Conservation (phyloP, 2,888 invertebrate species). For the Hypena proboscidalis region DNA sequence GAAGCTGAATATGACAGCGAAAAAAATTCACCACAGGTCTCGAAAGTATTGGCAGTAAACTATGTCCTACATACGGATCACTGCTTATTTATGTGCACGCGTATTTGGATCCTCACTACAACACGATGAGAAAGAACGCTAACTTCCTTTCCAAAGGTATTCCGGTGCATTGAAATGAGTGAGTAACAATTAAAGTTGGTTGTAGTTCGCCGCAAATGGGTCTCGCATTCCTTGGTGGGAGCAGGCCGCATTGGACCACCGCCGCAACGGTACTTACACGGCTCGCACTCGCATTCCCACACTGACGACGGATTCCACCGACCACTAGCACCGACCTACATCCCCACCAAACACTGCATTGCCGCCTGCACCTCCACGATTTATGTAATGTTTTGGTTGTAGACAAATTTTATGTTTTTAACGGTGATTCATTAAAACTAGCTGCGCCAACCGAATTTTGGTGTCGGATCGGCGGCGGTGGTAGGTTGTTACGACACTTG, state of each 20-base stretch:
- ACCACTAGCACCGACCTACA: slow-evolving; percentile 64
- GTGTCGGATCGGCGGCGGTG: neutral
- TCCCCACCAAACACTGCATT: slow-evolving; percentile 51
- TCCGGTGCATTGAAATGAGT: slow-evolving; percentile 65
- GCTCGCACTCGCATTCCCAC: slow-evolving; percentile 81
- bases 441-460: too few species aligned
- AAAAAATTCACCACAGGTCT: slow-evolving; percentile 23
- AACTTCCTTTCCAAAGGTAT: slow-evolving; percentile 9
- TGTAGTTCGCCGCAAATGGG: slow-evolving; percentile 74
- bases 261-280: slow-evolving; percentile 80
- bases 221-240: slow-evolving; percentile 76
- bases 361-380: slow-evolving; percentile 17
- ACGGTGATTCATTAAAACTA: too few species aligned
- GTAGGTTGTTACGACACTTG: neutral
- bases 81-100: neutral
- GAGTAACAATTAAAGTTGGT: slow-evolving; percentile 62
- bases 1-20: slow-evolving; percentile 24
- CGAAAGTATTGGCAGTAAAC: neutral
- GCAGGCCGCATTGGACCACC: slow-evolving; percentile 59
- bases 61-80: neutral
- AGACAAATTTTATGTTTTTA: neutral
- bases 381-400: slow-evolving; percentile 16
- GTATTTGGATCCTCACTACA: neutral
- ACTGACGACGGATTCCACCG: slow-evolving; percentile 77
- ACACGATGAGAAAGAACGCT: neutral